A percentile compares a stretch with the other conserved stretches of the same genome.
These are phyloP conservation scores for Hydrozoanthus gracilis DNA, from an alignment of 92 coral and sea anemone species.

Conservation along the genomic window DNA sequence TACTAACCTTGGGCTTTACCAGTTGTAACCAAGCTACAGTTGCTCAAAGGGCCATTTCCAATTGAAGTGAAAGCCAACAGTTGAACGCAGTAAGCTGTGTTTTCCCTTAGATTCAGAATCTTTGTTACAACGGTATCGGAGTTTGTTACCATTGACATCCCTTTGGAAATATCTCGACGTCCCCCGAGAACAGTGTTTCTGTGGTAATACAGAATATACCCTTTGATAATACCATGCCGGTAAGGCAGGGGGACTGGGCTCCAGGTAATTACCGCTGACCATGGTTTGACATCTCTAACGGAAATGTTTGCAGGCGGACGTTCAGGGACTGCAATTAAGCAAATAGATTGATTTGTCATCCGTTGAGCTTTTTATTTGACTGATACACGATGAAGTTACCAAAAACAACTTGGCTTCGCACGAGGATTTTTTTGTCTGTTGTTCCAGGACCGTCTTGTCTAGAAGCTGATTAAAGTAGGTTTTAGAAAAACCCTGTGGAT, in stretches of 20 bases:
- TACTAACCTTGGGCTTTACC: background rate
- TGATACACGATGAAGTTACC: too few species aligned
- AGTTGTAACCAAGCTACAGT: slow-evolving; percentile 37
- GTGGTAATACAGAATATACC: slow-evolving; percentile 56
- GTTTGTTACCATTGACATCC: slow-evolving; percentile 7
- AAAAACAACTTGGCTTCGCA: too few species aligned
- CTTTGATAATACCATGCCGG: slow-evolving; percentile 62
- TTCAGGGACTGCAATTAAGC: slow-evolving; percentile 64
- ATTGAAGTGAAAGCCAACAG: slow-evolving; percentile 64
- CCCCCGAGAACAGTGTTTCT: background rate
- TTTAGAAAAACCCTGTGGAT: too few species aligned
- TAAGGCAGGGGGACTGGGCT: slow-evolving; percentile 61
- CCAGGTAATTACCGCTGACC: slow-evolving; percentile 73
- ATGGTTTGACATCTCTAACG: slow-evolving; percentile 42
- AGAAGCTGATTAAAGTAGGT: too few species aligned
- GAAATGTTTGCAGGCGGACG: slow-evolving; percentile 58
- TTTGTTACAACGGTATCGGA: background rate
- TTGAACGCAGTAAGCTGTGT: slow-evolving; percentile 54
- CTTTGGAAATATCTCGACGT: background rate
- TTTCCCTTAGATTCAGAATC: slow-evolving; percentile 22
- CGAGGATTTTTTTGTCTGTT: too few species aligned
- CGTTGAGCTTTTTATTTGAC: too few species aligned
- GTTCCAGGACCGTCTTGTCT: too few species aligned
- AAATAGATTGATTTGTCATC: too few species aligned
- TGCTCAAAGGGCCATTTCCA: slow-evolving; percentile 72